Conservation (phyloP, 2,113 vertebrate genomes). For the Larimichthys polyactis region DNA sequence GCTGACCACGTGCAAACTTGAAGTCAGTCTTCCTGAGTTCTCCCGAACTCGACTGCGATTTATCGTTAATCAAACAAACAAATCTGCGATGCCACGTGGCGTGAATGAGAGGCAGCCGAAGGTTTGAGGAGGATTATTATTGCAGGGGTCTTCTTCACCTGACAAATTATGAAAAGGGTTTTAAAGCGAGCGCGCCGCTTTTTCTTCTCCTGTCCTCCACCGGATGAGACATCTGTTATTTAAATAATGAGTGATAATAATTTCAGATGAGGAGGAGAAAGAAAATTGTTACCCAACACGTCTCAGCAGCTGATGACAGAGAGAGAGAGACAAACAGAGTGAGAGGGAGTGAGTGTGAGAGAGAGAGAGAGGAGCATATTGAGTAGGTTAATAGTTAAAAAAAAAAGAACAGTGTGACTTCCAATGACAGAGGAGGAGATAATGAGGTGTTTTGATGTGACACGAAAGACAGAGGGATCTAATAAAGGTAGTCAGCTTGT, state of each 20-base stretch:
- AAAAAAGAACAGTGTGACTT: conserved; percentile 72
- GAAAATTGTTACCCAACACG: conserved; percentile 72
- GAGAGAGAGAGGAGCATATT: conserved; percentile 56
- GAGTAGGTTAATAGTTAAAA: conserved; percentile 69
- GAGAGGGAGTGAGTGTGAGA: conserved; percentile 25
- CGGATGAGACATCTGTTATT: conserved; percentile 77
- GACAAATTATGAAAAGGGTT: conserved; percentile 72
- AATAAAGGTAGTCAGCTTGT: conserved; percentile 76
- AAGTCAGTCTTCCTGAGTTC: not conserved
- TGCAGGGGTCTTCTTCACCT: conserved; percentile 66
- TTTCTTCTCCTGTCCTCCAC: conserved; percentile 67
- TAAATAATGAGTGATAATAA: conserved; percentile 55
- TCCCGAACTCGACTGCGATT: not conserved
- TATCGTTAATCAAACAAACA: conserved; percentile 15
- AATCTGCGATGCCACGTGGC: not conserved
- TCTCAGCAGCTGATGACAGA: conserved; percentile 66
- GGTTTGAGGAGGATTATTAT: conserved; percentile 57
- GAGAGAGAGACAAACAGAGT: conserved; percentile 45
- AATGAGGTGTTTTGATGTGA: conserved; percentile 86
- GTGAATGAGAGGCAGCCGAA: conserved; percentile 35
- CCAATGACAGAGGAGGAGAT: conserved; percentile 79
- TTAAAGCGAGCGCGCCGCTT: conserved; percentile 30
- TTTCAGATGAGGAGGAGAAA: conserved; percentile 74
- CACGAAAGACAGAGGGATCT: conserved; percentile 76
- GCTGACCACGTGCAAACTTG: not conserved